Evolutionary conservation across 2,113 vertebrate species (phyloP), one percentile per base, ranked within the genome.

Genomic region (Corapipo altera): DNA sequence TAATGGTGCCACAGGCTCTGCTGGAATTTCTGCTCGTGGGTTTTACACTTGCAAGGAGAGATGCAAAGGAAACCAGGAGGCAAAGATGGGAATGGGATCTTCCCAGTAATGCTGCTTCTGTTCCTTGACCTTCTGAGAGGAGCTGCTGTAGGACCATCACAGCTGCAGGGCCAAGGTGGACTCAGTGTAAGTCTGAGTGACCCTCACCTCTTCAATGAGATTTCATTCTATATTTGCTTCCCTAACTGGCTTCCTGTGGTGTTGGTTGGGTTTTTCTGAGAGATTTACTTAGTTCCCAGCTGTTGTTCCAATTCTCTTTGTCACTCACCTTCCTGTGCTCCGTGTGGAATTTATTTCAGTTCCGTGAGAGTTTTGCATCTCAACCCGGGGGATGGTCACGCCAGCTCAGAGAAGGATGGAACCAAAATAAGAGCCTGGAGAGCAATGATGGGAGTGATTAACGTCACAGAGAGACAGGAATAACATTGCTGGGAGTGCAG

Each of bases 311-410:
- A 2, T 69, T 86, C 73, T 27, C 64, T 76, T 72, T 54, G 70
- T 46, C 59, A 1, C 33, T 93, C 87, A 37, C 70, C 86, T 62
- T 41, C 74, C 67, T 4, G 12, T 16, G 11, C 59, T 62, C 90
- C 20, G 0, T 0, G 43, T 11, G 73, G 81, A 7, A 5, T 28
- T 62, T 21, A 46, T 71, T 85, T 39, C 57, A 67, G 61, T 12
- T 46, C 82, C 7, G 26, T 5, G 7, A 35, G 77, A 70, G 65
- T 13, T 81, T 54, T 74, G 77, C 32, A 11, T 37, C 80, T 46
- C 78, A 6, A 2, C 6, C 4, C 0, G 1, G 65, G 90, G 83
- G 41, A 6, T 2, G 55, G 55, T 33, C 51, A 13, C 0, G 0
- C 2, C 75, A 81, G 85, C 85, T 78, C 65, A 62, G 24, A 6